Conservation (phyloP, 1,140 invertebrate genomes). For the Eciton burchellii region DNA sequence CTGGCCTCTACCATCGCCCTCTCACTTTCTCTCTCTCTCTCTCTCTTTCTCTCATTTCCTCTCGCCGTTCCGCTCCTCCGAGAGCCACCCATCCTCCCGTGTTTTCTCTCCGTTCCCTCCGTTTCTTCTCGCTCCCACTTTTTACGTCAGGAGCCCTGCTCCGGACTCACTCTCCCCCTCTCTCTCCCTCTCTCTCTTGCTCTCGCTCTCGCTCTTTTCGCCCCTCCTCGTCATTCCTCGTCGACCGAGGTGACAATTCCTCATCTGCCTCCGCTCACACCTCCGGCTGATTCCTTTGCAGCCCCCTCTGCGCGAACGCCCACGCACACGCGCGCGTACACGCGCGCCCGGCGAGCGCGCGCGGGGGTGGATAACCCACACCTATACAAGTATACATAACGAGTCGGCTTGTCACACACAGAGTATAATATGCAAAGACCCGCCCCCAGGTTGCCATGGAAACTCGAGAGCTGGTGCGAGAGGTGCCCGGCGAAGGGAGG, state of each 20-base stretch:
- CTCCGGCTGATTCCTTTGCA: slow-evolving; percentile 76
- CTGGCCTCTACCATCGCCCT: background rate
- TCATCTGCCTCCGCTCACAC: slow-evolving; percentile 79
- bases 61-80: slow-evolving; percentile 27
- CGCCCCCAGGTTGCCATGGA: slow-evolving; percentile 81
- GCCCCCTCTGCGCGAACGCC: slow-evolving; percentile 57
- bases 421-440: slow-evolving; percentile 84
- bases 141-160: slow-evolving; percentile 24
- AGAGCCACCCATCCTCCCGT: slow-evolving; percentile 2
- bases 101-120: slow-evolving; percentile 50
- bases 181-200: slow-evolving; percentile 60
- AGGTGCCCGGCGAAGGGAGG: slow-evolving; percentile 79
- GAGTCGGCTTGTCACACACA: slow-evolving; percentile 83
- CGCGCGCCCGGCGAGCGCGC: background rate
- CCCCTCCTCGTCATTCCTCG: slow-evolving; percentile 54
- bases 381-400: slow-evolving; percentile 78
- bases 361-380: slow-evolving; percentile 65
- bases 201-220: slow-evolving; percentile 52
- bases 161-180: slow-evolving; percentile 33
- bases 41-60: background rate
- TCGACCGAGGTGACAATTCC: slow-evolving; percentile 81
- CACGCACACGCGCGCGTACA: background rate
- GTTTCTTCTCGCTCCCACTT: slow-evolving; percentile 64
- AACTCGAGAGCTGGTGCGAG: slow-evolving; percentile 79
- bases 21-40: background rate